phyloP scores from a whole-genome alignment of 2,113 vertebrate genomes.

The Motacilla alba region DNA sequence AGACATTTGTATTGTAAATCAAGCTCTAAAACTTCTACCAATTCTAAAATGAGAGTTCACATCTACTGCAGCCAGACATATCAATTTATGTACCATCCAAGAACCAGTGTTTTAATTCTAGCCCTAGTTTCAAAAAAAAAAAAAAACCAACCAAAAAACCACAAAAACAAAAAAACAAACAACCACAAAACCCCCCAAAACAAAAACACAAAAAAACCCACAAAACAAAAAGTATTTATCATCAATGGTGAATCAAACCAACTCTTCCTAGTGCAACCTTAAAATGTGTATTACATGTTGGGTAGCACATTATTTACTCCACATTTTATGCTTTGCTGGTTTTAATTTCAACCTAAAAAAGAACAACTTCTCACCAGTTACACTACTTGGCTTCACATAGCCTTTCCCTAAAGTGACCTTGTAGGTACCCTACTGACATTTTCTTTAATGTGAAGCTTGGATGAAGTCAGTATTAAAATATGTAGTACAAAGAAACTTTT shows the following conservation, averaged over 20 bases:
- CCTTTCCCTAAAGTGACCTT: background rate
- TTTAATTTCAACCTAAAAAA: background rate
- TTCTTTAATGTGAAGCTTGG: background rate
- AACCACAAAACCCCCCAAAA: too few relatives aligned
- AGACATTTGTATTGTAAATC: background rate
- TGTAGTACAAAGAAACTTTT: background rate
- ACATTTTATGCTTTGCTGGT: background rate
- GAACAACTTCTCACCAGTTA: background rate
- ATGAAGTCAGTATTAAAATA: background rate
- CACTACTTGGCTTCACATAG: background rate
- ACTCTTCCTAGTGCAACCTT: background rate
- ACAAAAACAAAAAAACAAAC: background rate
- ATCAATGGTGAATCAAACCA: background rate
- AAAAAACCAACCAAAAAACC: background rate
- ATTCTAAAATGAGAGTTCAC: background rate
- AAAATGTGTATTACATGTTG: fast-evolving
- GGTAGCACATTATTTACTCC: background rate
- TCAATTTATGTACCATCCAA: background rate
- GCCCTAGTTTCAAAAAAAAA: background rate
- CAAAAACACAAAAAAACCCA: too few relatives aligned
- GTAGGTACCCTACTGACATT: background rate
- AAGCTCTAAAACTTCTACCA: background rate
- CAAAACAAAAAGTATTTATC: background rate
- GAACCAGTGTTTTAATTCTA: background rate
- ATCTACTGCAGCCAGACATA: background rate